Evolutionary conservation across 2,797 vertebrate species (phyloP).

Genomic region (Hemibagrus guttatus): DNA sequence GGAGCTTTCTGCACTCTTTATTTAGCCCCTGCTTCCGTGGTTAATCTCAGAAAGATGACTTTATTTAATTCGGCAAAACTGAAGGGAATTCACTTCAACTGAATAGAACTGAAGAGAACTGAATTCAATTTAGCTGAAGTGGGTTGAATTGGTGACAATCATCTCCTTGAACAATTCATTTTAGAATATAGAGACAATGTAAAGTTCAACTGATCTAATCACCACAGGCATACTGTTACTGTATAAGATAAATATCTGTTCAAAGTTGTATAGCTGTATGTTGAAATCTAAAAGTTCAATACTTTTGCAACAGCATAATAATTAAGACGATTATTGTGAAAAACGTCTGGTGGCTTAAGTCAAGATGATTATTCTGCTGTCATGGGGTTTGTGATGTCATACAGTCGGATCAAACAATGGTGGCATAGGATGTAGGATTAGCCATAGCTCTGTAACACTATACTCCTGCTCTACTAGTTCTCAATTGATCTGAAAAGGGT

Average conservation of each 20-base stretch:
- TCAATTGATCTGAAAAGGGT: not conserved
- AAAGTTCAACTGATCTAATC: not conserved
- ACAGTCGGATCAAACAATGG: not conserved
- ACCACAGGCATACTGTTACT: not conserved
- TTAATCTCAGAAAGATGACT: too few relatives aligned
- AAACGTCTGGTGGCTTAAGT: not conserved
- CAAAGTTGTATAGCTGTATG: not conserved
- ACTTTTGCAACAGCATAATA: not conserved
- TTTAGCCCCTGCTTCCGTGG: too few relatives aligned
- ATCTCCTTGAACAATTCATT: not conserved
- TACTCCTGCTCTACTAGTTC: not conserved
- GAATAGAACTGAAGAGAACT: not conserved
- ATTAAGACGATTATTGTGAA: not conserved
- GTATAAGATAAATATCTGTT: not conserved
- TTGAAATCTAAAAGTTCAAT: not conserved
- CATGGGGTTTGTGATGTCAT: not conserved
- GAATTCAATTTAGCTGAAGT: too few relatives aligned
- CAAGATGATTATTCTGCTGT: slow-evolving; percentile 3
- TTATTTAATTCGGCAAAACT: too few relatives aligned
- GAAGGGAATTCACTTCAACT: not conserved
- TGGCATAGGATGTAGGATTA: not conserved
- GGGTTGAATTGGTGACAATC: not conserved
- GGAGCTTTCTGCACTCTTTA: not conserved
- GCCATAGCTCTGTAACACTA: not conserved
- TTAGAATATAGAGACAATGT: not conserved